phyloP scores from a whole-genome alignment of 2,888 invertebrate genomes.

The Drosophila sordidula region DNA sequence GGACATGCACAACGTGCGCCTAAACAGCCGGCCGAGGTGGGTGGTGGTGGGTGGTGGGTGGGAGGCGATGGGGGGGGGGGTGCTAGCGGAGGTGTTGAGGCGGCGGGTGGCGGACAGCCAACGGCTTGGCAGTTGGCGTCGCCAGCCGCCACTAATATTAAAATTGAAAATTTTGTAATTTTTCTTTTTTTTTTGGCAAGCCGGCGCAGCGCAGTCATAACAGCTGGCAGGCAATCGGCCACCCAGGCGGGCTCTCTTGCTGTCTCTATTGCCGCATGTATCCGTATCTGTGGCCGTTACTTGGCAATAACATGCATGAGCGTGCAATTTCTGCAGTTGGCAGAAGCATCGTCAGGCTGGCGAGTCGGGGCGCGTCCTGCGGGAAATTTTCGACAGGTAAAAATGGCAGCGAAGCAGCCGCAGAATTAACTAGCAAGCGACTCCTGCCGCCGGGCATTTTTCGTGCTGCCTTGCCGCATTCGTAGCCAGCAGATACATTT shows the following conservation, averaged over 20 bases:
- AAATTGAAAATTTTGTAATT: constrained; percentile 81
- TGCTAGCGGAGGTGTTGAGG: too few relatives aligned
- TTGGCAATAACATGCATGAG: constrained; percentile 81
- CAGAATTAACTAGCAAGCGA: constrained; percentile 69
- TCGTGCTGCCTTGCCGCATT: constrained; percentile 62
- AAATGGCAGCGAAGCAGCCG: constrained; percentile 69
- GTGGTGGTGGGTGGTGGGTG: neutral
- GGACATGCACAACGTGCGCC: constrained; percentile 79
- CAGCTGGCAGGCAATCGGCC: constrained; percentile 57
- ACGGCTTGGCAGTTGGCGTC: constrained; percentile 70
- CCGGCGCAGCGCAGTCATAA: constrained; percentile 76
- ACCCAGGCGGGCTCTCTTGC: neutral
- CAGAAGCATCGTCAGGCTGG: constrained; percentile 50
- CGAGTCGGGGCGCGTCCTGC: constrained; percentile 58
- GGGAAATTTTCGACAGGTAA: constrained; percentile 82
- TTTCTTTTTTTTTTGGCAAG: constrained; percentile 72
- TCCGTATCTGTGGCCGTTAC: constrained; percentile 69
- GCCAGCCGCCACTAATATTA: constrained; percentile 77
- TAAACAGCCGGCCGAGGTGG: constrained; percentile 57
- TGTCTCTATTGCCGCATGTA: constrained; percentile 22
- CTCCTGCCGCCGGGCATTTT: constrained; percentile 49
- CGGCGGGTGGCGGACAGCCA: constrained; percentile 1
- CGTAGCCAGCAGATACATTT: constrained; percentile 76
- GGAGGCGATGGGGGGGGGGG: too few relatives aligned
- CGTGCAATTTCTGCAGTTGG: constrained; percentile 79